A percentile compares a stretch with the other conserved stretches of the same genome.
phyloP scores from a whole-genome alignment of 2,113 vertebrate genomes.

The Pseudopodoces humilis region DNA sequence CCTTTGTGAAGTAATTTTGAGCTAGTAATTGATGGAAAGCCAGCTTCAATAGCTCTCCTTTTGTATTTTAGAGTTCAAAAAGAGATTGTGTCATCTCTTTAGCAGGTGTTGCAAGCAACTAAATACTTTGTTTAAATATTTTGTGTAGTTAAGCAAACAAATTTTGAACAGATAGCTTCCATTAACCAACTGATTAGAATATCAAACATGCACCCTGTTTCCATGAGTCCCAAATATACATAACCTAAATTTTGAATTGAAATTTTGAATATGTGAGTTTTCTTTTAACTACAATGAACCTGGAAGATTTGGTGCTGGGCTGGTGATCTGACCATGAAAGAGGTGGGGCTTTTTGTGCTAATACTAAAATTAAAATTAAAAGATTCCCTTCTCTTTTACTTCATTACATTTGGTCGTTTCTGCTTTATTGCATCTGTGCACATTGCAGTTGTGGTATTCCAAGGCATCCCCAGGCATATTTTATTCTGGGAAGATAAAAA shows the following conservation, averaged over 20 bases:
- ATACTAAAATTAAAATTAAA: neutral
- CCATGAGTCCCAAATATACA: neutral
- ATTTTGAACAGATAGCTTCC: neutral
- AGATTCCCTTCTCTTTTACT: neutral
- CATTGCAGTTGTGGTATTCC: neutral
- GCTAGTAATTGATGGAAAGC: neutral
- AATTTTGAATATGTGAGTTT: neutral
- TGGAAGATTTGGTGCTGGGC: neutral
- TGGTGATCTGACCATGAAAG: neutral
- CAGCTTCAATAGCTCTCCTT: neutral
- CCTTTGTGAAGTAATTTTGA: constrained; percentile 15
- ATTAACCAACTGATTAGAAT: constrained; percentile 37
- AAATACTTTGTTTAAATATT: constrained; percentile 29
- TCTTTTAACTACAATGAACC: neutral
- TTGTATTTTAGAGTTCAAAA: constrained; percentile 29
- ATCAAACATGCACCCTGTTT: constrained; percentile 13
- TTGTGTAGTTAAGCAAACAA: constrained; percentile 33
- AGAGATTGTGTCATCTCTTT: neutral
- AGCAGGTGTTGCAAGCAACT: neutral
- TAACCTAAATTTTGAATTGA: neutral
- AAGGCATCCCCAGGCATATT: neutral
- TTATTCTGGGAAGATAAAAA: neutral
- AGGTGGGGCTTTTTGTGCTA: neutral
- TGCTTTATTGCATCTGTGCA: neutral
- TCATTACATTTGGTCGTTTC: neutral